Percentiles rank a stretch among this genome's conserved stretches.
Evolutionary conservation across 2,888 invertebrate species (phyloP).

Genomic region (Gari tellinella): DNA sequence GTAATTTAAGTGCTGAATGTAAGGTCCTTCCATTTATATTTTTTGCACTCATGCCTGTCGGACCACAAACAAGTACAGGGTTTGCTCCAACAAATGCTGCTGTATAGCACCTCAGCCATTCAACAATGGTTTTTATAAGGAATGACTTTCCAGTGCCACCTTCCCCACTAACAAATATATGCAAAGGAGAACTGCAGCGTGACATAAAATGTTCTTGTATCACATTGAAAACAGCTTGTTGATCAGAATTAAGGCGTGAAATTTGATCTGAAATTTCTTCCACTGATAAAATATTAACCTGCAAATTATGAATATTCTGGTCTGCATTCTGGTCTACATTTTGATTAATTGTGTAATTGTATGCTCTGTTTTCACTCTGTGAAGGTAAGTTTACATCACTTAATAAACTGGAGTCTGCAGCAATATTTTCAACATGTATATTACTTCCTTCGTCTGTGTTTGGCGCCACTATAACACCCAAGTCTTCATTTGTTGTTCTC

Average conservation of each 20-base stretch:
- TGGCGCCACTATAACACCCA: conserved; percentile 29
- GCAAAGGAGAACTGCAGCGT: no score
- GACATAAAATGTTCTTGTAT: no score
- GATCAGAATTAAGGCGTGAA: conserved; percentile 24
- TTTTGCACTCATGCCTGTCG: conserved; percentile 53
- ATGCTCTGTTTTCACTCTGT: not conserved
- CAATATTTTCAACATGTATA: conserved; percentile 13
- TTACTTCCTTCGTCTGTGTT: conserved; percentile 26
- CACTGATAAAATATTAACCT: conserved; percentile 19
- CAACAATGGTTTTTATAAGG: conserved; percentile 38
- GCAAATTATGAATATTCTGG: conserved; percentile 15
- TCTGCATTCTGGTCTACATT: no score
- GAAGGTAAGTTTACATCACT: conserved; percentile 10
- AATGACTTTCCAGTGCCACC: conserved; percentile 48
- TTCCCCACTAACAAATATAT: conserved; percentile 32
- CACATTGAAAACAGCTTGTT: conserved; percentile 28
- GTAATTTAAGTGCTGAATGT: conserved; percentile 38
- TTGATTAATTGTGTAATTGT: not conserved
- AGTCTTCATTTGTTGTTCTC: conserved; percentile 17
- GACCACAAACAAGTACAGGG: conserved; percentile 48
- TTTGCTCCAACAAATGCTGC: conserved; percentile 20
- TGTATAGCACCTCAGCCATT: conserved; percentile 34
- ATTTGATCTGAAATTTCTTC: conserved; percentile 17
- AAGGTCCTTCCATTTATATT: conserved; percentile 48
- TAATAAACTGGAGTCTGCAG: conserved; percentile 8